phyloP scores from a whole-genome alignment of 2,797 vertebrate genomes.

The Crocodylus rhombifer region DNA sequence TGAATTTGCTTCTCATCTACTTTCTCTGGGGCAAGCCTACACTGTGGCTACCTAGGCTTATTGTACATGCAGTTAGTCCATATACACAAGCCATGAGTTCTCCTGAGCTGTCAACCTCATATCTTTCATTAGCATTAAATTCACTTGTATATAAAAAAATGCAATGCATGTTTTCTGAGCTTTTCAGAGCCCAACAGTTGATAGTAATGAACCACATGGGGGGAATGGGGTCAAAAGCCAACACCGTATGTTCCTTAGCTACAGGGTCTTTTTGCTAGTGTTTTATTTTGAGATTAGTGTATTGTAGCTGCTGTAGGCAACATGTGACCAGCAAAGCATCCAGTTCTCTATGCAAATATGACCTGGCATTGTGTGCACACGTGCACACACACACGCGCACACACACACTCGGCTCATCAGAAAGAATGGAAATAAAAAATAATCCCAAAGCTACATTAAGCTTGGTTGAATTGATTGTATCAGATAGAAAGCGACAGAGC shows the following conservation, averaged over 20 bases:
- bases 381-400: neutral
- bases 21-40: neutral
- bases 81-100: neutral
- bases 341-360: neutral
- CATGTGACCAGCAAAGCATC: neutral
- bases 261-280: neutral
- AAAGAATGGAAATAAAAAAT: neutral
- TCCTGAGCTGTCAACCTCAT: neutral
- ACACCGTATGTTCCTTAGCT: neutral
- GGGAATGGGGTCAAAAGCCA: too few relatives aligned
- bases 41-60: neutral
- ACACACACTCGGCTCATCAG: neutral
- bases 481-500: too few relatives aligned
- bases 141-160: neutral
- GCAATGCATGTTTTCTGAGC: neutral
- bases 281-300: neutral
- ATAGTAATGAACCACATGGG: neutral
- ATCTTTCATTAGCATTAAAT: neutral
- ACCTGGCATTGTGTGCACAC: neutral
- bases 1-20: neutral
- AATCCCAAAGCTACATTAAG: fast-evolving
- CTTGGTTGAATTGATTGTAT: fast-evolving
- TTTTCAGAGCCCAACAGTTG: fast-evolving
- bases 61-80: neutral
- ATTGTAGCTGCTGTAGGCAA: neutral